Evolutionary conservation across 2,797 vertebrate species (phyloP).

Genomic region (Tamandua tetradactyla): DNA sequence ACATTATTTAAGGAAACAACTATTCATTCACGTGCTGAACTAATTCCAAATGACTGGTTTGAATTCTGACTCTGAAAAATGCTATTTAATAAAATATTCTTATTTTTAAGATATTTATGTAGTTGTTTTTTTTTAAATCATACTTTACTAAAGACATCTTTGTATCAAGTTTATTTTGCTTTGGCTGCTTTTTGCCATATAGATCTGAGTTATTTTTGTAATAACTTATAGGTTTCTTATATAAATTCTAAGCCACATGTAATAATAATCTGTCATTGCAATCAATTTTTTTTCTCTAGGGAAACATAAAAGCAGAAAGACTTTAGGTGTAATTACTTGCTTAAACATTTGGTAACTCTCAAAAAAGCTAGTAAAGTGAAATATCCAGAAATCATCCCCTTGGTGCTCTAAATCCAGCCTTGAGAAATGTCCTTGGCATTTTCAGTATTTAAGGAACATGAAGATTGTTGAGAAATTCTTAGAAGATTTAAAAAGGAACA

Average conservation of each 20-base stretch:
- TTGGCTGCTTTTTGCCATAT: conserved; percentile 37
- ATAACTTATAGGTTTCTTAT: conserved; percentile 42
- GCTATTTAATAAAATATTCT: conserved; percentile 25
- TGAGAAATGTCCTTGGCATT: conserved; percentile 34
- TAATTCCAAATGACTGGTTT: conserved; percentile 11
- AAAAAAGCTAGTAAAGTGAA: background rate
- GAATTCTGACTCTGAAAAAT: conserved; percentile 41
- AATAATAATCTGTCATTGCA: conserved; percentile 8
- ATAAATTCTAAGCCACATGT: conserved; percentile 2
- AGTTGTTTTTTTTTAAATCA: background rate
- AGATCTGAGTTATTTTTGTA: conserved; percentile 17
- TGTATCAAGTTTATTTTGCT: conserved; percentile 26
- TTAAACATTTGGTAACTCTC: conserved; percentile 30
- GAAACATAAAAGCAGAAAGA: conserved; percentile 44
- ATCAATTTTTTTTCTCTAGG: background rate
- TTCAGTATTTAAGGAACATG: conserved; percentile 27
- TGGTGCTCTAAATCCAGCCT: background rate
- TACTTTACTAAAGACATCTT: conserved; percentile 40
- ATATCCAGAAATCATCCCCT: background rate
- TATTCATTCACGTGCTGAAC: background rate
- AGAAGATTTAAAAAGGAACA: background rate
- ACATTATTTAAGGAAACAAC: conserved; percentile 24
- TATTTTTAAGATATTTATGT: background rate
- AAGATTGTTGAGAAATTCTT: conserved; percentile 50
- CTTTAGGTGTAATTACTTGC: conserved; percentile 22